Base-by-base conservation (phyloP, 2,888 invertebrate genomes). In the Geotrupes spiniger region DNA sequence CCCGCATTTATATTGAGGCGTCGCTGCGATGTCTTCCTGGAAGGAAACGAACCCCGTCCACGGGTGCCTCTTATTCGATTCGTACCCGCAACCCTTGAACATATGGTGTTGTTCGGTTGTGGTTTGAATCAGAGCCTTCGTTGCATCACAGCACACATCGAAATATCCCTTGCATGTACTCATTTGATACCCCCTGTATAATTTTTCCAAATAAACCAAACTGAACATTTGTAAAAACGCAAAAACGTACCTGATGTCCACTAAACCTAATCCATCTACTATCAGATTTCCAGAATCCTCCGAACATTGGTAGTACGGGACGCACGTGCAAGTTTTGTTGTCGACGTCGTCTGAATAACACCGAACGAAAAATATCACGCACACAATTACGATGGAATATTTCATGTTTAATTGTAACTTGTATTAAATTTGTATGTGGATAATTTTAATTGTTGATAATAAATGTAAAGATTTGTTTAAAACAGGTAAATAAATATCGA, bases 1-100 rank as follows among this genome's bases (percentile, higher is more conserved):
- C 0, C 88, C 92, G 37, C 92, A 92, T 36, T 17, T 48, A 38
- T 53, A 33, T 51, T 46, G 12, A 14, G 46, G 29, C 31, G 21
- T 27, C 11, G 38, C 3, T 10, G 36, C 15, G 10, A 49, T 36
- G 38, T 42, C 25, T 31, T 47, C 42, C 42, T 51, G 27, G 37
- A 26, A 36, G 16, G 45, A 39, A n/a, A 57, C 37, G 8, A 39
- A 27, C 10, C 52, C 56, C 9, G 50, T 45, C 49, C 54, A 58
- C 12, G 54, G 51, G n/a, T 46, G 38, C 9, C 29, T 47, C 26
- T 47, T 38, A 26, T 16, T 26, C 36, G 52, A 28, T 27, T 16
- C 31, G 14, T 47, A 56, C 8, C 58, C 53, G 39, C 53, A 56
- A 14, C 51, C 53, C 33, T 45, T 49, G 21, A 44, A 16, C 10